Conservation (phyloP, 2,113 vertebrate genomes). For the Sinocyclocheilus grahami region DNA sequence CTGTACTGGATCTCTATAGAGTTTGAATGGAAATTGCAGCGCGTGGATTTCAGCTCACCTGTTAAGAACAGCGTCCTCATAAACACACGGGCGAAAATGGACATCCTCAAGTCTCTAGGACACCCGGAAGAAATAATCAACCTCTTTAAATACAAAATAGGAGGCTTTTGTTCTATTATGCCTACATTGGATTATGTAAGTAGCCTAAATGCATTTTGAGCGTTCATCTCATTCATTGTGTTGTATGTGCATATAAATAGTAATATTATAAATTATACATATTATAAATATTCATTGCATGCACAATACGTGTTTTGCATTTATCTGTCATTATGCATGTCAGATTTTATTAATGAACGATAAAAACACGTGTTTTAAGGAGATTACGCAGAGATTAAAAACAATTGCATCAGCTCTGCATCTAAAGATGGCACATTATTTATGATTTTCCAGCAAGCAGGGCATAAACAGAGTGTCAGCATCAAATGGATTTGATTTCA, state of each 20-base stretch:
- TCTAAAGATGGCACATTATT: not conserved
- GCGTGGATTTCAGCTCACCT: not conserved
- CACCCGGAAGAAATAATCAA: constrained; percentile 92
- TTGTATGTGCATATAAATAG: not conserved
- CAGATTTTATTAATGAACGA: not conserved
- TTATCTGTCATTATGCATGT: not conserved
- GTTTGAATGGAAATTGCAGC: constrained; percentile 46
- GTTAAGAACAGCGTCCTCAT: not conserved
- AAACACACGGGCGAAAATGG: constrained; percentile 73
- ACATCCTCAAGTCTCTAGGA: constrained; percentile 87
- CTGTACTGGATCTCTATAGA: not conserved
- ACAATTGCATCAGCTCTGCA: not conserved
- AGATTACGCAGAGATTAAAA: not conserved
- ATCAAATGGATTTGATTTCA: not conserved
- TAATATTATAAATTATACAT: too few relatives aligned
- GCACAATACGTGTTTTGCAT: not conserved
- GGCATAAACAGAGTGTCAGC: not conserved
- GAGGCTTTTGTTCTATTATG: constrained; percentile 80
- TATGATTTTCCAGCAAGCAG: not conserved
- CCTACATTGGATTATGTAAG: constrained; percentile 86
- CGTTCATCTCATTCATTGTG: not conserved
- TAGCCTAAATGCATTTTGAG: constrained; percentile 47
- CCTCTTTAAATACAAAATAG: constrained; percentile 88
- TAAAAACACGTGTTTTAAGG: not conserved
- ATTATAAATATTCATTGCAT: not conserved